Percentiles rank a stretch among this genome's conserved stretches.
Evolutionary conservation across 2,113 vertebrate species (phyloP).

Genomic region (Odocoileus virginianus): DNA sequence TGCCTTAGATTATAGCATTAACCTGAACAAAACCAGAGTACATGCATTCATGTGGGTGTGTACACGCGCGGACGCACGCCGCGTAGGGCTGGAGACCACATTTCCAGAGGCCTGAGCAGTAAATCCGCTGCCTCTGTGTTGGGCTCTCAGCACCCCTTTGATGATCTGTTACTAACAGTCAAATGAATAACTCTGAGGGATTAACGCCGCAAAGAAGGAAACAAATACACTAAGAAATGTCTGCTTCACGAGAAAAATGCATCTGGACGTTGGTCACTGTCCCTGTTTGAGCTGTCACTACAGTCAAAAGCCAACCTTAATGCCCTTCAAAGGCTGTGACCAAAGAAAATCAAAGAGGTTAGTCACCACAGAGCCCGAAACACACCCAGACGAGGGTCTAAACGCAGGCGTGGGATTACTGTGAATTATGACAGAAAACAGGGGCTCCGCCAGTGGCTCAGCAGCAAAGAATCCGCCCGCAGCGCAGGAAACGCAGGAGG

Average conservation of each 20-base stretch:
- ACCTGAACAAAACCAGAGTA: slow-evolving; percentile 65
- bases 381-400: fast-evolving
- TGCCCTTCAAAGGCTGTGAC: background rate
- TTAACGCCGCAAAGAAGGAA: slow-evolving; percentile 33
- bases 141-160: slow-evolving; percentile 40
- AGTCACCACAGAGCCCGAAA: background rate
- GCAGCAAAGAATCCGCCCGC: background rate
- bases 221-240: slow-evolving; percentile 3
- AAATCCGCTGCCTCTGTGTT: slow-evolving; percentile 26
- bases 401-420: background rate
- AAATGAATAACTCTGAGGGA: slow-evolving; percentile 45
- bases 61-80: background rate
- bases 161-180: slow-evolving; percentile 40
- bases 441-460: background rate
- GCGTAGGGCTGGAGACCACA: slow-evolving; percentile 58
- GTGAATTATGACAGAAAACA: background rate
- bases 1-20: slow-evolving; percentile 72
- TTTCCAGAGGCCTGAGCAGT: background rate
- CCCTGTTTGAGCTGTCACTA: background rate
- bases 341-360: background rate
- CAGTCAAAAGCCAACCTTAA: background rate
- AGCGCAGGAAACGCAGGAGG: background rate
- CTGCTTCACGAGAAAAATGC: background rate
- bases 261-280: background rate
- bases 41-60: slow-evolving; percentile 61